A percentile compares a stretch with the other conserved stretches of the same genome.
Evolutionary conservation across 2,113 vertebrate genomes (phyloP).

Genomic region (Platichthys flesus): DNA sequence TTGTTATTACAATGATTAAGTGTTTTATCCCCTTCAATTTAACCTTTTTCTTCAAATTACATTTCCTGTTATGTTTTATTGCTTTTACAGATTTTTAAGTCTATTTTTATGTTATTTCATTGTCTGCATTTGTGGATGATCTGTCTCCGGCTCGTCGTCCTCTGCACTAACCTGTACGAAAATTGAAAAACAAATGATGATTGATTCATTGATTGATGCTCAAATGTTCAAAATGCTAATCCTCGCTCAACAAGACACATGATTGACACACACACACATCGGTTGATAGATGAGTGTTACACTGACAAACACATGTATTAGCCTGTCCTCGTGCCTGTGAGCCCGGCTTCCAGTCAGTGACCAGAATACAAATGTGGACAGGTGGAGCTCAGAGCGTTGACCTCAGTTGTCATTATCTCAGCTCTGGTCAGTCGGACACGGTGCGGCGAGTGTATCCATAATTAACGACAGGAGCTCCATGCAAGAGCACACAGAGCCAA

Average conservation of each 20-base stretch:
- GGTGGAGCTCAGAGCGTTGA: conserved; percentile 61
- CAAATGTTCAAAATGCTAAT: background rate
- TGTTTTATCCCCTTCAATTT: too few relatives aligned
- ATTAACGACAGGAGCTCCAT: conserved; percentile 69
- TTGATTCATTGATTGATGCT: too few relatives aligned
- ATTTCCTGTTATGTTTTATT: too few relatives aligned
- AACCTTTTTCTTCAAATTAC: too few relatives aligned
- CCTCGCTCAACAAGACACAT: background rate
- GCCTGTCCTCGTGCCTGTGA: conserved; percentile 33
- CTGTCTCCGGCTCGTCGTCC: too few relatives aligned
- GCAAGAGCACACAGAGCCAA: conserved; percentile 66
- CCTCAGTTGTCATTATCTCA: conserved; percentile 70
- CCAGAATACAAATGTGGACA: conserved; percentile 71
- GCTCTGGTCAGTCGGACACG: conserved; percentile 50
- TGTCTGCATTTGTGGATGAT: too few relatives aligned
- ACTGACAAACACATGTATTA: conserved; percentile 50
- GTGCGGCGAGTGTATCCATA: conserved; percentile 43
- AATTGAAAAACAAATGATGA: too few relatives aligned
- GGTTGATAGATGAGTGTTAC: conserved; percentile 48
- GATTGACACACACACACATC: conserved; percentile 7
- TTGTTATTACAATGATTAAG: too few relatives aligned
- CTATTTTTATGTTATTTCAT: too few relatives aligned
- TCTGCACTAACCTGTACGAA: too few relatives aligned
- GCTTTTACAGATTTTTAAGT: too few relatives aligned
- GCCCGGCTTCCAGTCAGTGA: conserved; percentile 32